Percentiles rank a stretch among this genome's conserved stretches.
phyloP scores from a whole-genome alignment of 2,888 invertebrate species.

The Euproctis similis region DNA sequence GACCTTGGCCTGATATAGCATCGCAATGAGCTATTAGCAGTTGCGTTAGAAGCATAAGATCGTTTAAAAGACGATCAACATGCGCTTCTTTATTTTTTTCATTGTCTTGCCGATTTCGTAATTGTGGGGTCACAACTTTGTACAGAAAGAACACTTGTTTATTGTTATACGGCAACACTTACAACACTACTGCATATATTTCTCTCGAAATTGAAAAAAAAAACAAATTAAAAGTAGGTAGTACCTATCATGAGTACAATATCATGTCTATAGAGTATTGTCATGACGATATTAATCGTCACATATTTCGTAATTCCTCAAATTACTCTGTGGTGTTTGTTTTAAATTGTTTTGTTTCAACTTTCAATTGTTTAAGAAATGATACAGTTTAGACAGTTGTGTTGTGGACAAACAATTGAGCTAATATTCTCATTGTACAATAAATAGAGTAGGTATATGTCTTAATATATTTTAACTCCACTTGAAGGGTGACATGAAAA shows the following conservation, averaged over 20 bases:
- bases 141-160: conserved; percentile 39
- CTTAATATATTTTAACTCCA: too few relatives aligned
- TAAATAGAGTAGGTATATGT: too few relatives aligned
- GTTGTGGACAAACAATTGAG: conserved; percentile 8
- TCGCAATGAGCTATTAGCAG: conserved; percentile 57
- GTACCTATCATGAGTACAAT: too few relatives aligned
- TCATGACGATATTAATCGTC: conserved; percentile 39
- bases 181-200: too few relatives aligned
- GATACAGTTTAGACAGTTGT: conserved; percentile 5
- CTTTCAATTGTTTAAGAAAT: conserved; percentile 5
- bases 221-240: too few relatives aligned
- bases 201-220: too few relatives aligned
- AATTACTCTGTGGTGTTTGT: too few relatives aligned
- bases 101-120: conserved; percentile 60
- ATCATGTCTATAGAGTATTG: conserved; percentile 32
- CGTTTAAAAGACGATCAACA: conserved; percentile 72
- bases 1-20: conserved; percentile 63
- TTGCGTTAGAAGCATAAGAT: conserved; percentile 61
- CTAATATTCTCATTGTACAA: conserved; percentile 2
- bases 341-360: conserved; percentile 24
- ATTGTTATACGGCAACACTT: conserved; percentile 53
- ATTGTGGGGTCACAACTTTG: conserved; percentile 50
- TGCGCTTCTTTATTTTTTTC: conserved; percentile 52
- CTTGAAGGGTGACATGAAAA: too few relatives aligned
- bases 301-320: conserved; percentile 42